phyloP scores from a whole-genome alignment of 2,113 vertebrate genomes.

The Xiphophorus hellerii region DNA sequence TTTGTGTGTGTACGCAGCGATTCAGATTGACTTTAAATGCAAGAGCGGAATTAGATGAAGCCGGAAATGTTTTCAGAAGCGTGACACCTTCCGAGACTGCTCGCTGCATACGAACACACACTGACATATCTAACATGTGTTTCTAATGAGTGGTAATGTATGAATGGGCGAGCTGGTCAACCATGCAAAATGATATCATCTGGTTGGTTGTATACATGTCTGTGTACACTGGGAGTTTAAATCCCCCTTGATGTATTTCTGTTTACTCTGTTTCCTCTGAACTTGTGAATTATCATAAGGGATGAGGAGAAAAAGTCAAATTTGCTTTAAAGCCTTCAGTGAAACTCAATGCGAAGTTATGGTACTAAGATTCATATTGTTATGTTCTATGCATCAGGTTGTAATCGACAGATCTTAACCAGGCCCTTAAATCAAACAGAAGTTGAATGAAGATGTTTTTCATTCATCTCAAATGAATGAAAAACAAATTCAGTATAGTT shows the following conservation, averaged over 20 bases:
- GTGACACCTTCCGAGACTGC: slow-evolving; percentile 51
- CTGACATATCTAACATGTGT: slow-evolving; percentile 66
- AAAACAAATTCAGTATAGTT: too few species aligned
- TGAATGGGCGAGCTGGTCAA: slow-evolving; percentile 66
- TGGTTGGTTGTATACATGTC: slow-evolving; percentile 17
- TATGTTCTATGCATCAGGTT: too few species aligned
- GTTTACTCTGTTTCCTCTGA: background rate
- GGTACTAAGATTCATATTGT: too few species aligned
- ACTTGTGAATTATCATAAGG: background rate
- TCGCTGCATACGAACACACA: slow-evolving; percentile 41
- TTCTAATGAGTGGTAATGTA: slow-evolving; percentile 69
- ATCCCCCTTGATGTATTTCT: slow-evolving; percentile 44
- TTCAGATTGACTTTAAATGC: slow-evolving; percentile 41
- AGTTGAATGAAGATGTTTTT: too few species aligned
- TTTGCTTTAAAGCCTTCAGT: slow-evolving; percentile 46
- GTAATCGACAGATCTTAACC: too few species aligned
- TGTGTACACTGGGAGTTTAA: background rate
- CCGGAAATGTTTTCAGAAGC: slow-evolving; percentile 79
- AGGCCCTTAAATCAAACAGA: too few species aligned
- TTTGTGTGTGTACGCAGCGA: background rate
- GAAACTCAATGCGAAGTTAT: background rate
- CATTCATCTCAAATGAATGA: too few species aligned
- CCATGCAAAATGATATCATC: slow-evolving; percentile 69
- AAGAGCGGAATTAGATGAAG: slow-evolving; percentile 24
- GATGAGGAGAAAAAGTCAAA: background rate